Evolutionary conservation across 2,113 vertebrate species (phyloP).

Genomic region (Pelusios castaneus): DNA sequence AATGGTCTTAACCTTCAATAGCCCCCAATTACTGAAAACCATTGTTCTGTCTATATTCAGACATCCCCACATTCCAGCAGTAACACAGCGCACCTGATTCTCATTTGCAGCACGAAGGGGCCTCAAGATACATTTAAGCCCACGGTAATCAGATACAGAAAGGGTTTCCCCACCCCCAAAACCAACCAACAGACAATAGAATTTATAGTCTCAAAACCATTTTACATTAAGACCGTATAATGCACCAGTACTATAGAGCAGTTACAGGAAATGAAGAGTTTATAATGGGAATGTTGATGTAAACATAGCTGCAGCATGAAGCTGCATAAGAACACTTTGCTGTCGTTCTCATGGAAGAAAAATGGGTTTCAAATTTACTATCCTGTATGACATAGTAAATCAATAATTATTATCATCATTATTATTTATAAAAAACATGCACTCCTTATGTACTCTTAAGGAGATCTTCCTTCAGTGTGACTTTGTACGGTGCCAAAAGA

Average conservation of each 20-base stretch:
- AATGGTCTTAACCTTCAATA: not conserved
- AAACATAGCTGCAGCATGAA: not conserved
- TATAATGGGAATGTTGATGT: constrained; percentile 4
- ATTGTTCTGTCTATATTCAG: fast-evolving
- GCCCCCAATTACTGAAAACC: not conserved
- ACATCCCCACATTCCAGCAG: fast-evolving
- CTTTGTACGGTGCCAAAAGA: not conserved
- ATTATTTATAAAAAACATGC: not conserved
- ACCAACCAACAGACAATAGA: not conserved
- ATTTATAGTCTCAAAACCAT: not conserved
- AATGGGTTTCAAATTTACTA: not conserved
- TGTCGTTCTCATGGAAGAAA: not conserved
- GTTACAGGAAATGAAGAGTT: not conserved
- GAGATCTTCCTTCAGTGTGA: not conserved
- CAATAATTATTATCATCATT: not conserved
- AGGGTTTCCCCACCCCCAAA: not conserved
- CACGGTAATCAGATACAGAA: fast-evolving
- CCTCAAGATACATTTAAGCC: not conserved
- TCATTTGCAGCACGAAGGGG: not conserved
- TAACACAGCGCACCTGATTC: not conserved
- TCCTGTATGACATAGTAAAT: not conserved
- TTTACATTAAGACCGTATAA: not conserved
- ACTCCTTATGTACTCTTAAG: not conserved
- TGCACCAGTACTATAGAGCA: not conserved
- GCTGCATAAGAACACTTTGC: not conserved